These are phyloP conservation scores for Pachycephala philippinensis DNA, from an alignment of 2,113 vertebrate species.

Conservation along the genomic window DNA sequence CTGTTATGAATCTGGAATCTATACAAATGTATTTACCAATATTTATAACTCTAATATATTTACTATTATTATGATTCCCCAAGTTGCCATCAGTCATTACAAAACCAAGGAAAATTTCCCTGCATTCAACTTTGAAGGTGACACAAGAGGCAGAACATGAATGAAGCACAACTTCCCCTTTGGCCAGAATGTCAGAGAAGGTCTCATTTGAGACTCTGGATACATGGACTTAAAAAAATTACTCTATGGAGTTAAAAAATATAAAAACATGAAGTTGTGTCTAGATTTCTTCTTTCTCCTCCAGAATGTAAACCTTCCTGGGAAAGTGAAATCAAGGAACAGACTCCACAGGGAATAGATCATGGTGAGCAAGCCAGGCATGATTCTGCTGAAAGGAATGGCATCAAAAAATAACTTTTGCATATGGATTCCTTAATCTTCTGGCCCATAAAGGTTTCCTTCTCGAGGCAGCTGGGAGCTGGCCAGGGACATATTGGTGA, in stretches of 20 bases:
- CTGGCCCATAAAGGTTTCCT: not conserved
- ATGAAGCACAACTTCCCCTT: not conserved
- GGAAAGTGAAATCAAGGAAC: not conserved
- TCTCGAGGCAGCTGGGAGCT: not conserved
- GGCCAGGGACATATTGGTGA: not conserved
- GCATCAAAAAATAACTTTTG: not conserved
- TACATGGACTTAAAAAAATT: not conserved
- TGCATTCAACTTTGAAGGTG: not conserved
- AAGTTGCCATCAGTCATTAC: not conserved
- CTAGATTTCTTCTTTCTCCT: not conserved
- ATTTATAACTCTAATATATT: conserved; percentile 54
- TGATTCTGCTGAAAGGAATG: not conserved
- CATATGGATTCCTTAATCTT: not conserved
- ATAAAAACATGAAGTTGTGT: not conserved
- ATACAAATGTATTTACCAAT: conserved; percentile 64
- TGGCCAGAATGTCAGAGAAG: not conserved
- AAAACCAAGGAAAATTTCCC: conserved; percentile 1
- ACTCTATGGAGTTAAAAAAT: not conserved
- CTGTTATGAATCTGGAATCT: conserved; percentile 40
- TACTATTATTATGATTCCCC: conserved; percentile 27
- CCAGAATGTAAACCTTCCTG: not conserved
- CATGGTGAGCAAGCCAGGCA: not conserved
- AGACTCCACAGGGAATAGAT: not conserved
- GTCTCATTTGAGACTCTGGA: not conserved
- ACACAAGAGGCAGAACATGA: rapidly evolving